Percentiles rank a stretch among this genome's conserved stretches.
phyloP scores from a whole-genome alignment of 2,888 invertebrate species.

The Andrena camellia region DNA sequence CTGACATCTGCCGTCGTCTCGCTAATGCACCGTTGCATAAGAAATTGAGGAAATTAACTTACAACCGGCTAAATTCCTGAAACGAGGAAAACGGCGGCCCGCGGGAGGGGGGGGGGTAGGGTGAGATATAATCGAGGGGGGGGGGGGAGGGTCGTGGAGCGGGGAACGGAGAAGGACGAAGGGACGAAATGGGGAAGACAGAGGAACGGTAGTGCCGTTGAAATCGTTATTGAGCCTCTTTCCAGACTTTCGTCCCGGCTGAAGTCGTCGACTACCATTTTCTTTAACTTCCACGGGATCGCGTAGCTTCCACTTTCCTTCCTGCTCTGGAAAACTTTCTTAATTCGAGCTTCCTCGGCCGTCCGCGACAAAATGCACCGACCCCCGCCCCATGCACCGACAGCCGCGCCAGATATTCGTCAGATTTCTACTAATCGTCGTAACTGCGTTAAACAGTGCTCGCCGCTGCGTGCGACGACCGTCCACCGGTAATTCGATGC shows the following conservation, averaged over 20 bases:
- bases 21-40: conserved; percentile 72
- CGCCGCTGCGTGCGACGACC: conserved; percentile 6
- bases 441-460: conserved; percentile 29
- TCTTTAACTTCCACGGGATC: conserved; percentile 69
- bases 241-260: conserved; percentile 64
- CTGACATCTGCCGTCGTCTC: conserved; percentile 68
- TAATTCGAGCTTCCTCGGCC: conserved; percentile 72
- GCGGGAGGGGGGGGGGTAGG: not conserved
- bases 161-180: conserved; percentile 24
- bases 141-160: conserved; percentile 9
- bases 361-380: conserved; percentile 60
- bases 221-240: conserved; percentile 75
- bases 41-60: conserved; percentile 74
- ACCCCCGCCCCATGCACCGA: conserved; percentile 47
- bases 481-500: conserved; percentile 13
- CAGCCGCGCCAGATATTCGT: conserved; percentile 37
- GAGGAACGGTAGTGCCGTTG: conserved; percentile 44
- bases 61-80: conserved; percentile 68
- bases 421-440: conserved; percentile 53
- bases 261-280: conserved; percentile 73
- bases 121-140: conserved; percentile 40
- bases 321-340: conserved; percentile 72
- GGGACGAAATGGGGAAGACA: conserved; percentile 40
- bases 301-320: conserved; percentile 53
- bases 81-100: conserved; percentile 54